Evolutionary conservation across 2,888 invertebrate genomes (phyloP).

Genomic region (Drosophila rellima): DNA sequence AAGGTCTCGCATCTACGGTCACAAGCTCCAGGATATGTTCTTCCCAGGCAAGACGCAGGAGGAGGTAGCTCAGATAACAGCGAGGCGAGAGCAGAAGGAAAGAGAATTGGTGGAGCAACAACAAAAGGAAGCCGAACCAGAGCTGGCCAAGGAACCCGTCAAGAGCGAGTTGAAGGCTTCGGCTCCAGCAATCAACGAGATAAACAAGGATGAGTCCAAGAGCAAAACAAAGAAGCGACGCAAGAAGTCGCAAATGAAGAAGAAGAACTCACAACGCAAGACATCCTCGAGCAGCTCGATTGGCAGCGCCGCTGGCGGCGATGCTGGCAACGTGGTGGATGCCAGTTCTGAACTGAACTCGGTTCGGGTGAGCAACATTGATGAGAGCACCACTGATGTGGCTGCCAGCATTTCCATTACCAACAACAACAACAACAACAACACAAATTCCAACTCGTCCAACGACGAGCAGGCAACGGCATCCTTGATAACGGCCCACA

Average conservation of each 20-base stretch:
- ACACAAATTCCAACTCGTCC: conserved; percentile 82
- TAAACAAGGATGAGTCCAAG: conserved; percentile 86
- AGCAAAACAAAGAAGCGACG: conserved; percentile 92
- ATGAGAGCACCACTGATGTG: conserved; percentile 74
- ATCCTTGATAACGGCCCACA: conserved; percentile 67
- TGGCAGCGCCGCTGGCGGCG: conserved; percentile 79
- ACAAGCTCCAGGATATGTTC: too few species aligned
- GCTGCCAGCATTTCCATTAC: conserved; percentile 75
- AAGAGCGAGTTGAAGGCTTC: not conserved
- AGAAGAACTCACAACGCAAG: conserved; percentile 91
- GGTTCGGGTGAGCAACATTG: conserved; percentile 66
- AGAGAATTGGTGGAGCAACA: too few species aligned
- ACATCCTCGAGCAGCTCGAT: conserved; percentile 86
- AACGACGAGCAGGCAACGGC: conserved; percentile 81
- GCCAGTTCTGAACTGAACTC: conserved; percentile 41
- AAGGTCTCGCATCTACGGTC: too few species aligned
- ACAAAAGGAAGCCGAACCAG: not conserved
- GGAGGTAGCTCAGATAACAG: too few species aligned
- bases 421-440: conserved; percentile 29
- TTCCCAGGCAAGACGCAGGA: too few species aligned
- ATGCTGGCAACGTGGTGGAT: conserved; percentile 39
- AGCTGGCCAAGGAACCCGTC: not conserved
- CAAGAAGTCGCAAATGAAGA: conserved; percentile 92
- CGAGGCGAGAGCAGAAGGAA: too few species aligned
- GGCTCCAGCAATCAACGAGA: conserved; percentile 31